Base-by-base conservation (phyloP, 1,140 invertebrate species). In the Macrocentrus cingulum region DNA sequence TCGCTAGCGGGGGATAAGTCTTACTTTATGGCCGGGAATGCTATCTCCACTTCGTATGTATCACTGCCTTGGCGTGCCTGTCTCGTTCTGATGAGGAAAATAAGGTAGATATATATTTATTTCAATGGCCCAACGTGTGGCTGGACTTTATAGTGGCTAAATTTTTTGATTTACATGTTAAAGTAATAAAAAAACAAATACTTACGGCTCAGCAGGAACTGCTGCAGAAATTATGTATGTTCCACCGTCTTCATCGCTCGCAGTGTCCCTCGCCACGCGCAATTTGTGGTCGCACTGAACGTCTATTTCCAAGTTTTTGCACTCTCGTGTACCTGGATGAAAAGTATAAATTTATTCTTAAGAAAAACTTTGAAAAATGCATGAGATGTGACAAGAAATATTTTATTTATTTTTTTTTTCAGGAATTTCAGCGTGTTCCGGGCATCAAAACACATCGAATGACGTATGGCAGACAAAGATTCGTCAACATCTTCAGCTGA, bases 21-120 rank as follows among this genome's bases (percentile, higher is more conserved):
- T 91, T 89, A 94, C 92, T 92, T 93, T 82, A 92, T 86, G 66
- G 92, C 88, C 68, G 91, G 92, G 85, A 95, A 95, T 69, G 89
- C 87, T 72, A 95, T 90, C 81, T 92, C 89, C 71, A 95, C 85
- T 81, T 85, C 88, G 83, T 95, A 95, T 64, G 91, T 91, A 80
- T 94, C 91, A 71, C 84, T 85, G 69, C 76, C 77, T 74, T 80
- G 79, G 62, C 77, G 77, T 49, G 74, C 76, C 66, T 81, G 77
- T 75, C 80, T 80, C 65, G 74, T 78, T 75, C 77, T 80, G 53
- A 53, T 54, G 71, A 66, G 71, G 64, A 66, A 66, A 63, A 76
- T 72, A 67, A 74, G 64, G 73, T n/a, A n/a, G 71, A 60, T 63
- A 65, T 41, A 29, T 34, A 41, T 50, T 23, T 34, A 49, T 15